Conservation (phyloP, 1,140 invertebrate genomes). For the Sinella curviseta region DNA sequence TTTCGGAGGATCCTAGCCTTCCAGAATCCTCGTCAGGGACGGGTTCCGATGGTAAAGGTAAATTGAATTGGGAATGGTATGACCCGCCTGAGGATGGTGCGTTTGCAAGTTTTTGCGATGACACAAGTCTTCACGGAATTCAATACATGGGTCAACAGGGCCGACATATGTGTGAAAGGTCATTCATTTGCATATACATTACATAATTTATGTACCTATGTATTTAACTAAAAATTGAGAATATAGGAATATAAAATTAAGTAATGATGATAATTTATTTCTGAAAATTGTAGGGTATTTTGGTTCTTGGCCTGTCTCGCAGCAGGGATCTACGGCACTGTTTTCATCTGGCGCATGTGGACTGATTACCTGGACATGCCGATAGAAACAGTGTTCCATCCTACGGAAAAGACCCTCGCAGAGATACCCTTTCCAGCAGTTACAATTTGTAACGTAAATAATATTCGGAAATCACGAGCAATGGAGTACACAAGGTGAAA, state of each 20-base stretch:
- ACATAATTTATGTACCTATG: background rate
- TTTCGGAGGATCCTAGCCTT: too few relatives aligned
- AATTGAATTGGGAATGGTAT: background rate
- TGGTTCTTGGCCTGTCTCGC: slow-evolving; percentile 68
- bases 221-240: too few relatives aligned
- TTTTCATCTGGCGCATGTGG: slow-evolving; percentile 72
- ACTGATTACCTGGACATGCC: slow-evolving; percentile 68
- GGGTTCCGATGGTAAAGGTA: background rate
- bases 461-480: slow-evolving; percentile 61
- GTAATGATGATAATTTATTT: background rate
- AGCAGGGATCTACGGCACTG: slow-evolving; percentile 65
- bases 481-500: background rate
- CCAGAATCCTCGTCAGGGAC: too few relatives aligned
- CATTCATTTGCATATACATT: background rate
- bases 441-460: slow-evolving; percentile 79
- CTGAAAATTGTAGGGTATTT: slow-evolving; percentile 61
- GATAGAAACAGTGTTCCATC: slow-evolving; percentile 70
- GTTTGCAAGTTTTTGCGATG: background rate
- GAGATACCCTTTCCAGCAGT: slow-evolving; percentile 75
- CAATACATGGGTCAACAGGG: slow-evolving; percentile 11
- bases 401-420: slow-evolving; percentile 64
- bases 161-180: background rate
- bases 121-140: background rate
- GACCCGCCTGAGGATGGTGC: background rate
- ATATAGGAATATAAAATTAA: too few relatives aligned